These are phyloP conservation scores for Agelas oroides DNA, from an alignment of 37 sponge, comb jelly and placozoan genomes.

Conservation along the genomic window DNA sequence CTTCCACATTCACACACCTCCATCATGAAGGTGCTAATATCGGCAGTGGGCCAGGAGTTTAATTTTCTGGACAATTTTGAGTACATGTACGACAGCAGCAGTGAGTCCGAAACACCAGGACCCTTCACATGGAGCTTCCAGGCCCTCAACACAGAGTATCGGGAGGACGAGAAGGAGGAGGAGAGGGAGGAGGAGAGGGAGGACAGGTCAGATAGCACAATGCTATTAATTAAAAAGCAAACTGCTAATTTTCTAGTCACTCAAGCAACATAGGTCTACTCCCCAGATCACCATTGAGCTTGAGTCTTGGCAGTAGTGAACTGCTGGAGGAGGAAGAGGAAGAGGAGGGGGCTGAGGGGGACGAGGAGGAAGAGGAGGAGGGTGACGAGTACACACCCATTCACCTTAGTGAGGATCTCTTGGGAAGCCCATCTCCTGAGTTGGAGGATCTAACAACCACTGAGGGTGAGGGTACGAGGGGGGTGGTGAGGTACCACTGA, in stretches of 20 bases:
- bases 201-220: no score
- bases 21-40: slow-evolving; percentile 9
- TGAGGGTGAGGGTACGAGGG: no score
- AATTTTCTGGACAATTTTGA: slow-evolving; percentile 72
- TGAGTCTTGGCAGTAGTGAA: neutral
- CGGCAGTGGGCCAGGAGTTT: slow-evolving; percentile 59
- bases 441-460: no score
- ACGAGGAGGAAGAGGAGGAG: slow-evolving; percentile 22
- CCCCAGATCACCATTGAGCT: no score
- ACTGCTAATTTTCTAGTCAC: no score
- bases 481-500: no score
- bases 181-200: neutral
- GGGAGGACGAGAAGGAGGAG: slow-evolving; percentile 23
- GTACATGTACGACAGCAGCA: slow-evolving; percentile 68
- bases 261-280: no score
- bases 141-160: slow-evolving; percentile 1
- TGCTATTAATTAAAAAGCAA: no score
- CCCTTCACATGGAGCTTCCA: slow-evolving; percentile 49
- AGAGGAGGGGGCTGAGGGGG: neutral
- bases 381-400: neutral
- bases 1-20: neutral
- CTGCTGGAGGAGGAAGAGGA: neutral
- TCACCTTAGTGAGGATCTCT: no score
- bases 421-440: no score
- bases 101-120: slow-evolving; percentile 48